Conservation (phyloP, 2,888 invertebrate genomes). For the Cryptus viduatorius region DNA sequence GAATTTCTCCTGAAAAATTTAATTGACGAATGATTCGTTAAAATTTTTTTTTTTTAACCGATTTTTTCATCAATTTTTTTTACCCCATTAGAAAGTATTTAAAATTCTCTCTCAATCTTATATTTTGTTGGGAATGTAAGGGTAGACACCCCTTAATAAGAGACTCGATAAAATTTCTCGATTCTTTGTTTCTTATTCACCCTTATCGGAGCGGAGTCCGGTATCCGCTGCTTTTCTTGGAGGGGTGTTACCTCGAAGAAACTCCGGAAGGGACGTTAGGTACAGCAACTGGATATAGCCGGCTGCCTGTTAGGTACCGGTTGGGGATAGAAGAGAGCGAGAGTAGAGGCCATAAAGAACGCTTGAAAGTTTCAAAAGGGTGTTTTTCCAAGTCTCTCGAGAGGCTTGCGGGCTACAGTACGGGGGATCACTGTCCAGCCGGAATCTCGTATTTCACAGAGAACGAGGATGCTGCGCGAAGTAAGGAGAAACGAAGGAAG, state of each 20-base stretch:
- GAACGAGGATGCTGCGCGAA: constrained; percentile 41
- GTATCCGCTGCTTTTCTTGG: constrained; percentile 15
- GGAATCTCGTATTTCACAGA: constrained; percentile 67
- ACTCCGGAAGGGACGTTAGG: constrained; percentile 30
- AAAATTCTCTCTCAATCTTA: no score
- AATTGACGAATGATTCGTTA: no score
- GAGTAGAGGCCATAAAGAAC: constrained; percentile 66
- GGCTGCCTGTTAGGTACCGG: constrained; percentile 41
- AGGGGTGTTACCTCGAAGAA: constrained; percentile 44
- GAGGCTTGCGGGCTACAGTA: constrained; percentile 60
- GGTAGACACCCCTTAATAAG: background rate
- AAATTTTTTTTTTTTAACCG: no score
- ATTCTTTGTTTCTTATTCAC: constrained; percentile 18
- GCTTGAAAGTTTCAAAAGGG: constrained; percentile 67
- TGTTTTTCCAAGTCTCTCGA: constrained; percentile 61
- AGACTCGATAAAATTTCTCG: constrained; percentile 51
- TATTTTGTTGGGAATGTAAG: no score
- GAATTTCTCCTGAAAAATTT: no score
- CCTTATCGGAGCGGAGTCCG: background rate
- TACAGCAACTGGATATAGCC: constrained; percentile 21
- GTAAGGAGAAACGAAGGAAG: constrained; percentile 38
- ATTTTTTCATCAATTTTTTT: no score
- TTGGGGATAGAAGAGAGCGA: constrained; percentile 24
- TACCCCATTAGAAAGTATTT: no score
- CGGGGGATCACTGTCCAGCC: constrained; percentile 65